Conservation (phyloP, 1,140 invertebrate species). For the Maconellicoccus hirsutus region DNA sequence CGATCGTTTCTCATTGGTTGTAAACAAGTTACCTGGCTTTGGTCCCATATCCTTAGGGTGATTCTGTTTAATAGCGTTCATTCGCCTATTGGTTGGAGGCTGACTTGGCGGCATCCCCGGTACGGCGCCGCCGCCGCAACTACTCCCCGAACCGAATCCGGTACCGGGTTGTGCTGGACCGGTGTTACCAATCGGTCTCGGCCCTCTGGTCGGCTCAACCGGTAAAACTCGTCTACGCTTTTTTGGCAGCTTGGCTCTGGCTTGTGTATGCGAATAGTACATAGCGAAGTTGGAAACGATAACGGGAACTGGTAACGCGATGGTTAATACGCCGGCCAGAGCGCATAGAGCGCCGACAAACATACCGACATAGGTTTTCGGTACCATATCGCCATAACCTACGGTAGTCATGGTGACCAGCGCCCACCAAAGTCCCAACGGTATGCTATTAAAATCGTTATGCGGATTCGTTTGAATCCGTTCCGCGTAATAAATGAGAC, state of each 20-base stretch:
- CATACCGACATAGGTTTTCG: slow-evolving; percentile 91
- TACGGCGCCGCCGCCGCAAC: slow-evolving; percentile 37
- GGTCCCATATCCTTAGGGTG: slow-evolving; percentile 55
- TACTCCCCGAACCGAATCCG: slow-evolving; percentile 28
- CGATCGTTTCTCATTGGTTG: too few relatives aligned
- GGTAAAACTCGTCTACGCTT: slow-evolving; percentile 87
- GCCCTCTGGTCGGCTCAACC: slow-evolving; percentile 72
- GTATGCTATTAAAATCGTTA: slow-evolving; percentile 88
- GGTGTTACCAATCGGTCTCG: slow-evolving; percentile 41
- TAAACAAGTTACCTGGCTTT: too few relatives aligned
- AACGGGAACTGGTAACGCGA: slow-evolving; percentile 92
- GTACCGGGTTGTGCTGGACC: slow-evolving; percentile 32
- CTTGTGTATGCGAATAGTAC: slow-evolving; percentile 95
- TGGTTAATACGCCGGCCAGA: slow-evolving; percentile 88
- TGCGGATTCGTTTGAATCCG: slow-evolving; percentile 75
- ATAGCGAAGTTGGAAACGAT: slow-evolving; percentile 98
- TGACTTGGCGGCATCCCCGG: slow-evolving; percentile 29
- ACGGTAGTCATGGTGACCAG: slow-evolving; percentile 98
- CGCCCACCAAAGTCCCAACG: slow-evolving; percentile 94
- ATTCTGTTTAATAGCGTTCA: slow-evolving; percentile 70
- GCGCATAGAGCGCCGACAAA: slow-evolving; percentile 93
- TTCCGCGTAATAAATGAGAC: slow-evolving; percentile 94
- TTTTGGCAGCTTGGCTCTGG: slow-evolving; percentile 90
- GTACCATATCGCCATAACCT: slow-evolving; percentile 95
- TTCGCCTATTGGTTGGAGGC: slow-evolving; percentile 46